Conservation (phyloP, 2,888 invertebrate species). For the Timandra comae region DNA sequence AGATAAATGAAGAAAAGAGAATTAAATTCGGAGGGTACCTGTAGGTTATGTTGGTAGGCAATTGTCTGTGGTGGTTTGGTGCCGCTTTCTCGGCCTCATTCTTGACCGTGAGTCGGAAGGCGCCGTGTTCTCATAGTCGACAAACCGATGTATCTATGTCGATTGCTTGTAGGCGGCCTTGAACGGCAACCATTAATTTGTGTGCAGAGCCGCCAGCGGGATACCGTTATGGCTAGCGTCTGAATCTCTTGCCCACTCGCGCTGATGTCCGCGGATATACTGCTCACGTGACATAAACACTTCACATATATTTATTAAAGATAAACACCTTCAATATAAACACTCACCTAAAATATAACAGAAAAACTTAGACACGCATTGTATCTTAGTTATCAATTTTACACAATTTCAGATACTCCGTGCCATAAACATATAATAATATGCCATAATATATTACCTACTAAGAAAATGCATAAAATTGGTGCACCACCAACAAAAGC, state of each 20-base stretch:
- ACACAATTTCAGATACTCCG: no score
- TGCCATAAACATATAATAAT: no score
- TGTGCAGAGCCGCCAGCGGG: conserved; percentile 62
- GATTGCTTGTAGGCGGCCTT: conserved; percentile 74
- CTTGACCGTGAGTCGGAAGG: conserved; percentile 57
- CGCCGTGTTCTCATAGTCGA: conserved; percentile 67
- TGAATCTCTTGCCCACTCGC: conserved; percentile 56
- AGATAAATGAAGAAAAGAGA: no score
- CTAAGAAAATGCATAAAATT: no score
- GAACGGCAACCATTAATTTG: conserved; percentile 72
- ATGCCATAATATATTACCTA: no score
- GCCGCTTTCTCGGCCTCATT: conserved; percentile 70
- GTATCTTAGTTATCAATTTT: no score
- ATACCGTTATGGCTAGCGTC: conserved; percentile 65
- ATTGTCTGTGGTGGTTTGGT: conserved; percentile 29
- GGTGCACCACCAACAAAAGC: no score
- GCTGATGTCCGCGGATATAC: conserved; percentile 42
- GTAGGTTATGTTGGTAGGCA: not conserved
- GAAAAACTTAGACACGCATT: no score
- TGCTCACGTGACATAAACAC: conserved; percentile 13
- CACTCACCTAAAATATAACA: no score
- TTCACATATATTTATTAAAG: no score
- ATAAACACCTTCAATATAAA: no score
- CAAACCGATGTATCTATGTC: conserved; percentile 73
- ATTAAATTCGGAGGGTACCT: no score